Conservation (phyloP, 2,797 vertebrate species). For the Ciconia nigra region DNA sequence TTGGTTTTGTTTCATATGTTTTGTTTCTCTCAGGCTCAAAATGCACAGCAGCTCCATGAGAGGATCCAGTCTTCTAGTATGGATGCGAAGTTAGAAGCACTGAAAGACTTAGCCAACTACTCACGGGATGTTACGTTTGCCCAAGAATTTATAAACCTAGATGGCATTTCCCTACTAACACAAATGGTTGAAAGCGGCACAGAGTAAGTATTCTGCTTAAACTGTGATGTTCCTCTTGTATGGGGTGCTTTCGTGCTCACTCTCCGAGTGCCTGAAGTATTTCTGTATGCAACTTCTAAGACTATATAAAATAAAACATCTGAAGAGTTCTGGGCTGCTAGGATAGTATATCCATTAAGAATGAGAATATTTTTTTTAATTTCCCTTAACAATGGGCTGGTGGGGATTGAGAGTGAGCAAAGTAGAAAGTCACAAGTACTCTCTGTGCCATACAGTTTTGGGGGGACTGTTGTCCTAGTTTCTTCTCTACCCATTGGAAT, state of each 20-base stretch:
- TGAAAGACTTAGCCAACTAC: constrained; percentile 93
- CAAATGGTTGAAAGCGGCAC: constrained; percentile 98
- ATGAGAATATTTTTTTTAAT: not conserved
- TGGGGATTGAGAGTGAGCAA: not conserved
- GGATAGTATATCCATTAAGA: not conserved
- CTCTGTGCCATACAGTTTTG: not conserved
- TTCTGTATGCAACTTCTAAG: not conserved
- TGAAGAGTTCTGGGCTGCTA: not conserved
- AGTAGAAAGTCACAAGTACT: not conserved
- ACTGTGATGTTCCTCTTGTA: accelerated
- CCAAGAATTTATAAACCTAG: constrained; percentile 97
- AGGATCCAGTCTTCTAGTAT: constrained; percentile 97
- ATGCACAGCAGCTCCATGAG: constrained; percentile 90
- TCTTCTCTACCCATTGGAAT: not conserved
- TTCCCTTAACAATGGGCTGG: not conserved
- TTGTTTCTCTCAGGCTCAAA: constrained; percentile 81
- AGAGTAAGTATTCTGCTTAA: constrained; percentile 83
- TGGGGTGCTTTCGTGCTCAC: not conserved
- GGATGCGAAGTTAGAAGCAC: constrained; percentile 94
- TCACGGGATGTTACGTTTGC: constrained; percentile 95
- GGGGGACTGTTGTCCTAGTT: not conserved
- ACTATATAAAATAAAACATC: not conserved
- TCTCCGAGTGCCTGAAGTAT: not conserved
- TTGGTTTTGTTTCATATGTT: not conserved
- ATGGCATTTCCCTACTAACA: constrained; percentile 93